Conservation (phyloP, 2,113 vertebrate genomes). For the Aspidoscelis tigris region DNA sequence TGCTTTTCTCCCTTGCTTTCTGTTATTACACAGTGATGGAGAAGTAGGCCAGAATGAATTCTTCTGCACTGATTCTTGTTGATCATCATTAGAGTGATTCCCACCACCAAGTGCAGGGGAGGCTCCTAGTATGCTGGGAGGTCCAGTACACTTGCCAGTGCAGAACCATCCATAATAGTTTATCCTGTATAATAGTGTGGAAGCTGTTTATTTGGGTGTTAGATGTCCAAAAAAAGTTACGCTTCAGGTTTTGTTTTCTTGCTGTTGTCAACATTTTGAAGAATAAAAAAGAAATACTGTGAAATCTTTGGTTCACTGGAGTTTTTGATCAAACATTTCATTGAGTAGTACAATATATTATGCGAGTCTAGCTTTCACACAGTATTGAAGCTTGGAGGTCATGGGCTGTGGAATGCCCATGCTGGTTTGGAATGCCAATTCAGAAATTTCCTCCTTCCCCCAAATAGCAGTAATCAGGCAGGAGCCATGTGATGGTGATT, state of each 20-base stretch:
- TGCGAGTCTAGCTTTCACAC: too few species aligned
- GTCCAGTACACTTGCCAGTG: too few species aligned
- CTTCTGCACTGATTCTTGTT: neutral
- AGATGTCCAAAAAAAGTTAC: neutral
- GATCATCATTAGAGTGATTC: neutral
- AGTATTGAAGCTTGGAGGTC: too few species aligned
- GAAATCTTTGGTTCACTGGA: neutral
- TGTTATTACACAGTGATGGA: slow-evolving; percentile 12
- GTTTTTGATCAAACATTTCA: neutral
- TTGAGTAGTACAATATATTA: neutral
- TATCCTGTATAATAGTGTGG: neutral
- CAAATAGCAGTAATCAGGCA: too few species aligned
- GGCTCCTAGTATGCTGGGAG: too few species aligned
- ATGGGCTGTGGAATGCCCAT: too few species aligned
- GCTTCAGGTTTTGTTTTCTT: neutral
- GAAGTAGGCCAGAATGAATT: neutral
- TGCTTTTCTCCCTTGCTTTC: slow-evolving; percentile 15
- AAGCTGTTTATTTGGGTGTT: neutral
- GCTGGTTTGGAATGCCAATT: too few species aligned
- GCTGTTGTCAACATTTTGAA: neutral
- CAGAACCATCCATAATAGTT: neutral
- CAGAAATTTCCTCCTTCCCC: too few species aligned
- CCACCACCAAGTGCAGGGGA: too few species aligned
- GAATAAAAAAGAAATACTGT: neutral
- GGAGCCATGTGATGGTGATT: too few species aligned